These are phyloP conservation scores for Dynastes maya DNA, from an alignment of 2,888 invertebrate genomes.

Conservation along the genomic window DNA sequence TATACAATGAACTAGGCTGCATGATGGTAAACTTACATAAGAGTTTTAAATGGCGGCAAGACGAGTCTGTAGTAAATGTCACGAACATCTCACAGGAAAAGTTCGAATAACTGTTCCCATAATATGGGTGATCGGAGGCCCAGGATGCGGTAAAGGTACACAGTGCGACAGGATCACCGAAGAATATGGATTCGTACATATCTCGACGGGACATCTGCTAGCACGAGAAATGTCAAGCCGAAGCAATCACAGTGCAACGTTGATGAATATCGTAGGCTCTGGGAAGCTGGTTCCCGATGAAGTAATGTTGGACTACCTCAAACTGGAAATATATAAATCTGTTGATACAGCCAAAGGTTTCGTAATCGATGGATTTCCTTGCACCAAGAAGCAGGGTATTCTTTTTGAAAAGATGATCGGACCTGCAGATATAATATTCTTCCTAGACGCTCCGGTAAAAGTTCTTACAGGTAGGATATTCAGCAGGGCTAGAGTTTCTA, in stretches of 20 bases:
- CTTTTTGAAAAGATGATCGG: slow-evolving; percentile 85
- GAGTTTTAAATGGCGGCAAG: slow-evolving; percentile 9
- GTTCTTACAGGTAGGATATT: slow-evolving; percentile 84
- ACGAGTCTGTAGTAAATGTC: slow-evolving; percentile 28
- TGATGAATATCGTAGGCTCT: slow-evolving; percentile 90
- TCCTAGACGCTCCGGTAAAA: slow-evolving; percentile 87
- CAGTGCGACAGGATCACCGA: slow-evolving; percentile 94
- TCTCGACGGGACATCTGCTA: slow-evolving; percentile 94
- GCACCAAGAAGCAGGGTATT: slow-evolving; percentile 89
- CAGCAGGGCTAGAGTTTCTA: slow-evolving; percentile 84
- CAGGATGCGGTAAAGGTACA: slow-evolving; percentile 96
- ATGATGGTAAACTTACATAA: background rate
- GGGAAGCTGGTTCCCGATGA: slow-evolving; percentile 93
- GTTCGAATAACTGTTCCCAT: slow-evolving; percentile 78
- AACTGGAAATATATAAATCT: slow-evolving; percentile 83
- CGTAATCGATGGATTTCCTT: slow-evolving; percentile 93
- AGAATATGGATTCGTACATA: slow-evolving; percentile 94
- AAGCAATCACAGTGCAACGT: slow-evolving; percentile 85
- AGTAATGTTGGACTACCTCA: slow-evolving; percentile 83
- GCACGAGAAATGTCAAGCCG: slow-evolving; percentile 90
- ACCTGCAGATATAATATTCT: slow-evolving; percentile 75
- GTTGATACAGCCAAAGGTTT: slow-evolving; percentile 83
- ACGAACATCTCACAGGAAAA: background rate
- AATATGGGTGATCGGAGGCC: slow-evolving; percentile 93
- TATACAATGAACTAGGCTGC: background rate